A percentile compares a stretch with the other conserved stretches of the same genome.
phyloP scores from a whole-genome alignment of 1,140 invertebrate genomes.

The Meloidogyne chitwoodi region DNA sequence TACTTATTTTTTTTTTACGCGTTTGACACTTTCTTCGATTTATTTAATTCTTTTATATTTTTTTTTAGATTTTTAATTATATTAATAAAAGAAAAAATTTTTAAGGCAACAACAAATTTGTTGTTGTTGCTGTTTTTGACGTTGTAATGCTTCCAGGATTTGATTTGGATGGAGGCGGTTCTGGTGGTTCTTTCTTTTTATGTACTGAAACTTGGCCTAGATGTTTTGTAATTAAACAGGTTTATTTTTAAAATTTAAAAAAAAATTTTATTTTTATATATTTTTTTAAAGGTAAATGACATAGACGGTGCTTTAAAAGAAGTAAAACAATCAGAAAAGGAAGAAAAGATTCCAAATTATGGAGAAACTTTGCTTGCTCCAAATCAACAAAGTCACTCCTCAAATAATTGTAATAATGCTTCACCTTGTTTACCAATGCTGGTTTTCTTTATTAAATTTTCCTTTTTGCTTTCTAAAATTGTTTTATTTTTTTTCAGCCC shows the following conservation, averaged over 20 bases:
- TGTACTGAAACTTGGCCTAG: constrained; percentile 34
- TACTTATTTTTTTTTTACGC: too few species aligned
- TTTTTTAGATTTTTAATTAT: not conserved
- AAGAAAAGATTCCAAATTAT: not conserved
- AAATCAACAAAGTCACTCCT: not conserved
- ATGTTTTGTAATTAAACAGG: constrained; percentile 37
- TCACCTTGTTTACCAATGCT: constrained; percentile 24
- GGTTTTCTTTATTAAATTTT: constrained; percentile 29
- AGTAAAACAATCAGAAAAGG: not conserved
- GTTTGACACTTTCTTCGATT: too few species aligned
- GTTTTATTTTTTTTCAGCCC: not conserved
- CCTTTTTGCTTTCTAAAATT: too few species aligned
- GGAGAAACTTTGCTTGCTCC: not conserved
- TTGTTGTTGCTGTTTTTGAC: not conserved
- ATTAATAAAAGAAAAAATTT: not conserved
- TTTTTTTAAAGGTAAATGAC: constrained; percentile 30
- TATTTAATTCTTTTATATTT: not conserved
- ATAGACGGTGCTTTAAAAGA: constrained; percentile 29
- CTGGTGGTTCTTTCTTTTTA: constrained; percentile 13
- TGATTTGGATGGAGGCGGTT: constrained; percentile 11
- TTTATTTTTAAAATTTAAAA: not conserved
- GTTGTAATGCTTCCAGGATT: not conserved
- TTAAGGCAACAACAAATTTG: not conserved
- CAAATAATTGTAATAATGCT: not conserved
- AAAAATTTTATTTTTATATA: not conserved